These are phyloP conservation scores for Synodontis membranacea DNA, from an alignment of 2,113 vertebrate genomes.

Conservation along the genomic window DNA sequence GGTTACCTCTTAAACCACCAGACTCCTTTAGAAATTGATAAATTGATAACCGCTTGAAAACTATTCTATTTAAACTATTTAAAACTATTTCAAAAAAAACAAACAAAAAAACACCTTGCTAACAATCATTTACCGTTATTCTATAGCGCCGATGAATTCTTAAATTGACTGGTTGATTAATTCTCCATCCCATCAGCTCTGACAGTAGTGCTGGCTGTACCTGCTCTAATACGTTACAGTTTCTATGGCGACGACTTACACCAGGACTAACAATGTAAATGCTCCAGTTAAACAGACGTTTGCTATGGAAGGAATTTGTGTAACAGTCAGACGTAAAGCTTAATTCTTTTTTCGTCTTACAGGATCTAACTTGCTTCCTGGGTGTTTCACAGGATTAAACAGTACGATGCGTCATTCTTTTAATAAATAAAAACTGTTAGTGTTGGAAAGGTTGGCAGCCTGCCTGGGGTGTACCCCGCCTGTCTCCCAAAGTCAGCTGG, in stretches of 20 bases:
- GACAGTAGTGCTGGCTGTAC: neutral
- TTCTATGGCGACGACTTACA: neutral
- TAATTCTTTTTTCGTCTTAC: neutral
- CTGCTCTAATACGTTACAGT: neutral
- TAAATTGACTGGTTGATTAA: neutral
- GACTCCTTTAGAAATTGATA: neutral
- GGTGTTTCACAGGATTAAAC: neutral
- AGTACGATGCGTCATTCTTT: neutral
- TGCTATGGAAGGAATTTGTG: neutral
- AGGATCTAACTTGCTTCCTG: neutral
- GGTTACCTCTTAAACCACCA: neutral
- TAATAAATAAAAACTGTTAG: neutral
- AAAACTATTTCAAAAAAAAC: too few relatives aligned
- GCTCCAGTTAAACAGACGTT: neutral
- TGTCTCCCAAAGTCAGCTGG: too few relatives aligned
- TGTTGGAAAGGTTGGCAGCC: too few relatives aligned
- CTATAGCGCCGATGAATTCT: neutral
- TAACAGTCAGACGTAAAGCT: neutral
- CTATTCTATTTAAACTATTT: too few relatives aligned
- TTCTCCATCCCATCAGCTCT: neutral
- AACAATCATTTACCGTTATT: neutral
- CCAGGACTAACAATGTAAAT: neutral
- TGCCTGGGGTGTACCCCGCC: too few relatives aligned
- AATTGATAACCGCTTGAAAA: neutral
- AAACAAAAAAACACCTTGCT: neutral